Evolutionary conservation across 2,113 vertebrate species (phyloP).

Genomic region (Tachysurus fulvidraco): DNA sequence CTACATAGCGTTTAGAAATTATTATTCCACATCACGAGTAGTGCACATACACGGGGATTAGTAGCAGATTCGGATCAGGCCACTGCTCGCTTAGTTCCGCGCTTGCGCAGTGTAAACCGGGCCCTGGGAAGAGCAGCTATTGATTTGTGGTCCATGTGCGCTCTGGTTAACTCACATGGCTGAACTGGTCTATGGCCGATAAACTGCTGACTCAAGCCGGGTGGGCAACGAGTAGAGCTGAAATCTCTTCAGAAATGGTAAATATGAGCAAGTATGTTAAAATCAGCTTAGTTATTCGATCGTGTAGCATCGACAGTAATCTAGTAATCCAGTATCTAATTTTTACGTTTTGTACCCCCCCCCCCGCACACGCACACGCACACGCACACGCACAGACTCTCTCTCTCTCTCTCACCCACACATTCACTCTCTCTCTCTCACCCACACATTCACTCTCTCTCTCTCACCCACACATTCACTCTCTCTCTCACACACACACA

Average conservation of each 20-base stretch:
- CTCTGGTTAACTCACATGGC: not conserved
- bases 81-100: not conserved
- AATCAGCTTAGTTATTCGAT: not conserved
- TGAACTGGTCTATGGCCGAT: not conserved
- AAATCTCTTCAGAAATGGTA: not conserved
- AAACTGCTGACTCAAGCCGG: not conserved
- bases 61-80: too few species aligned
- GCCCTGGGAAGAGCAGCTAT: not conserved
- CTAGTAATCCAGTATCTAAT: too few species aligned
- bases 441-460: too few species aligned
- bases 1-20: not conserved
- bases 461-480: too few species aligned
- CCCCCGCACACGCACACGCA: too few species aligned
- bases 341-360: too few species aligned
- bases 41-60: not conserved
- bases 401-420: too few species aligned
- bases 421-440: too few species aligned
- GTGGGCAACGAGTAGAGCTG: not conserved
- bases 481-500: too few species aligned
- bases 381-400: too few species aligned
- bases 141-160: not conserved
- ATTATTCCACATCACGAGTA: not conserved
- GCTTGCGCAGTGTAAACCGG: conserved; percentile 13
- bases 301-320: not conserved
- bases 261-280: not conserved